Conservation (phyloP, 2,113 vertebrate species). For the Tragelaphus imberbis region DNA sequence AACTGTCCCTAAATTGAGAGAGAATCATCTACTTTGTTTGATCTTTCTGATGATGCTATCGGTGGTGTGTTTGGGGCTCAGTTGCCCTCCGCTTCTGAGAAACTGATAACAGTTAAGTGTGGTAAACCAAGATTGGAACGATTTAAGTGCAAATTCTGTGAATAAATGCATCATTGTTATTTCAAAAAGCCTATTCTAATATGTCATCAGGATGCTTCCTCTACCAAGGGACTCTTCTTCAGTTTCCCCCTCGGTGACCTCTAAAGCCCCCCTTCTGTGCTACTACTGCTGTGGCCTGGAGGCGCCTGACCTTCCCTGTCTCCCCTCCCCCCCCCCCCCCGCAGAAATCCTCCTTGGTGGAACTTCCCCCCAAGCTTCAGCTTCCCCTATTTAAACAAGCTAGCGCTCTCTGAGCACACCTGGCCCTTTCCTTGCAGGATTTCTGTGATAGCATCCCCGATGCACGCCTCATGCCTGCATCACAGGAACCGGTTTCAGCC, state of each 20-base stretch:
- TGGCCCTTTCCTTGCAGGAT: background rate
- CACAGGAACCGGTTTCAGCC: background rate
- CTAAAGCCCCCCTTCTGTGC: background rate
- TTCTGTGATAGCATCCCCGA: background rate
- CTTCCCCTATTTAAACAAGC: background rate
- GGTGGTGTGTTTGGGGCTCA: background rate
- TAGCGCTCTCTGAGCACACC: background rate
- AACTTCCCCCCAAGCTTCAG: background rate
- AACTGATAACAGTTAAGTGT: background rate
- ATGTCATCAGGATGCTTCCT: background rate
- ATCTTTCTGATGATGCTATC: background rate
- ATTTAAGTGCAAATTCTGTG: background rate
- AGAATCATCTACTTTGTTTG: background rate
- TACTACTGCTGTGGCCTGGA: background rate
- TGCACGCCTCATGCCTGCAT: background rate
- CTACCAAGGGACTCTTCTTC: background rate
- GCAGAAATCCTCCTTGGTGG: background rate
- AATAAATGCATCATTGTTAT: background rate
- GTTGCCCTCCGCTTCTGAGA: constrained; percentile 8
- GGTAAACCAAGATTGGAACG: background rate
- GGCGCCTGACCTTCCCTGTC: background rate
- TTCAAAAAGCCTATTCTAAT: background rate
- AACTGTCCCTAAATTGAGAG: background rate
- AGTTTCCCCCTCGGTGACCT: background rate
- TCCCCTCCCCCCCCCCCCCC: no score